These are phyloP conservation scores for Octodonta nipae DNA, from an alignment of 2,888 invertebrate species.

Conservation along the genomic window DNA sequence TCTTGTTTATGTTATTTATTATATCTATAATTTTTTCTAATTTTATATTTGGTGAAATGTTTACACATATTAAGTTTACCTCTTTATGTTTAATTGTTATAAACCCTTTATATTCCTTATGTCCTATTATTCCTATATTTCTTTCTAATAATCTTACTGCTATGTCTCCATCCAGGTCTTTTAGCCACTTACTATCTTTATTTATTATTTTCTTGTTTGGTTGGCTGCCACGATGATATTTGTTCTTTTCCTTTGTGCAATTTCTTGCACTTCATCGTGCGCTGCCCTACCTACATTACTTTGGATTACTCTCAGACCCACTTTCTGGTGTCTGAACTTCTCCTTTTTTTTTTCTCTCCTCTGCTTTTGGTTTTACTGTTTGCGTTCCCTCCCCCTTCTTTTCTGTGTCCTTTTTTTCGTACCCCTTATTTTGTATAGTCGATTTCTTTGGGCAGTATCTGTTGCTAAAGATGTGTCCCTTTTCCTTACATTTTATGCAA, in stretches of 20 bases:
- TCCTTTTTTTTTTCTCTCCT: no score
- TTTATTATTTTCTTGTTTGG: neutral
- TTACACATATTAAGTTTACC: neutral
- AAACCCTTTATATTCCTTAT: neutral
- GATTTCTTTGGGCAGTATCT: neutral
- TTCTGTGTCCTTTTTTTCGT: neutral
- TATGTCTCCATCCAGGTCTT: neutral
- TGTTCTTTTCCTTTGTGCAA: neutral
- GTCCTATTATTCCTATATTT: conserved; percentile 3
- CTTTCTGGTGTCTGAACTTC: neutral
- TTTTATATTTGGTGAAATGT: conserved; percentile 2
- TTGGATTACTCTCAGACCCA: neutral
- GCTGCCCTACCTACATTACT: no score
- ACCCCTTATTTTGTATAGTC: no score
- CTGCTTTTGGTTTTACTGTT: no score
- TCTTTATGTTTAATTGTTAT: neutral
- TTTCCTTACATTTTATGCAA: conserved; percentile 2
- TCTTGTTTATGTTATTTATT: no score
- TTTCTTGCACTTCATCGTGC: conserved; percentile 1
- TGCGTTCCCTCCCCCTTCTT: neutral
- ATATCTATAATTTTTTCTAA: conserved; percentile 2
- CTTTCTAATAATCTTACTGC: neutral
- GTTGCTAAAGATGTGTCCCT: conserved; percentile 3
- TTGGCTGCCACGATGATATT: neutral
- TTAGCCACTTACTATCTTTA: conserved; percentile 3